A percentile compares a stretch with the other conserved stretches of the same genome.
phyloP scores from a whole-genome alignment of 2,888 invertebrate species.

The Watsonalla binaria region DNA sequence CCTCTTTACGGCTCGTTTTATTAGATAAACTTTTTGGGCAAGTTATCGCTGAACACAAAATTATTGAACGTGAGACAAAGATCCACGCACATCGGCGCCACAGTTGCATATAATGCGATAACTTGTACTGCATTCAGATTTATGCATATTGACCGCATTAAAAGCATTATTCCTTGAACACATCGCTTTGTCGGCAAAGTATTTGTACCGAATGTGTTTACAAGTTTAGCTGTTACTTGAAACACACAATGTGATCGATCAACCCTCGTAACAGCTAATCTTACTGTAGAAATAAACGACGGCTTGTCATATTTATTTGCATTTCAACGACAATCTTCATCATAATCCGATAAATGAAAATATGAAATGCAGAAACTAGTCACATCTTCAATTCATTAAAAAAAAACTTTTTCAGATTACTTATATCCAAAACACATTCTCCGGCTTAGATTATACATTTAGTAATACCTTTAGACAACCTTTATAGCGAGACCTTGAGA shows the following conservation, averaged over 20 bases:
- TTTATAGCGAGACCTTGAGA: constrained; percentile 20
- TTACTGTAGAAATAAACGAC: constrained; percentile 47
- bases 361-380: constrained; percentile 15
- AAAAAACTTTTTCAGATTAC: constrained; percentile 12
- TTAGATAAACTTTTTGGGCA: constrained; percentile 66
- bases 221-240: constrained; percentile 62
- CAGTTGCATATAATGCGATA: constrained; percentile 58
- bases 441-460: constrained; percentile 17
- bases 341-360: constrained; percentile 8
- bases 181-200: constrained; percentile 71
- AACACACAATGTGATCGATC: constrained; percentile 9
- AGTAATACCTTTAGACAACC: constrained; percentile 30
- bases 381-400: constrained; percentile 5
- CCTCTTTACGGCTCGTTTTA: constrained; percentile 75
- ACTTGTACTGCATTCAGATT: constrained; percentile 68
- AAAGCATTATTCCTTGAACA: constrained; percentile 61
- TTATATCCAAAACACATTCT: constrained; percentile 9
- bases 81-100: constrained; percentile 53
- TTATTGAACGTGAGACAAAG: constrained; percentile 42
- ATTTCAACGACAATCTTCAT: constrained; percentile 28
- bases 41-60: constrained; percentile 74
- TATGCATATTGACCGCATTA: constrained; percentile 66
- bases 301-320: constrained; percentile 71
- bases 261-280: constrained; percentile 52
- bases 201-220: constrained; percentile 38